A percentile compares a stretch with the other conserved stretches of the same genome.
Conservation (phyloP, 1,140 invertebrate genomes). For the Idris sp. region DNA sequence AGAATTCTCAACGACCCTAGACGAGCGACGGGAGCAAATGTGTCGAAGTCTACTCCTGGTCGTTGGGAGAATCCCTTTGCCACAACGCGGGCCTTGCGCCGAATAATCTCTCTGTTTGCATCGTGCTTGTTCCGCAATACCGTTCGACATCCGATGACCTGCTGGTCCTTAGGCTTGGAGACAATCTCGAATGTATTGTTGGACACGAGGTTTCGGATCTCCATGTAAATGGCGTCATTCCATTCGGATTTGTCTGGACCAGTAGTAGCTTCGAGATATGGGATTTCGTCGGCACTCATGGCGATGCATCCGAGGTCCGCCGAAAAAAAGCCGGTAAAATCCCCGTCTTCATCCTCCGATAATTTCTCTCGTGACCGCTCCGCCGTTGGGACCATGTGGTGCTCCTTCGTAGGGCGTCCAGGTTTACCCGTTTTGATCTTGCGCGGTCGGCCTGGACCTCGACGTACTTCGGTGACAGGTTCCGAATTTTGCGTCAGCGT, state of each 20-base stretch:
- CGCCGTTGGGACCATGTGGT: neutral
- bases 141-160: slow-evolving; percentile 12
- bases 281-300: slow-evolving; percentile 4
- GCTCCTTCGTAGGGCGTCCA: slow-evolving; percentile 6
- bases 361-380: neutral
- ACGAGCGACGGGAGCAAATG: slow-evolving; percentile 3
- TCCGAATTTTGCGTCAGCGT: too few relatives aligned
- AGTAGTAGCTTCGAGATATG: neutral
- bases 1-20: neutral
- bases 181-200: slow-evolving; percentile 16
- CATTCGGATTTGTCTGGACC: slow-evolving; percentile 16
- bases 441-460: slow-evolving; percentile 7
- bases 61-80: slow-evolving; percentile 34
- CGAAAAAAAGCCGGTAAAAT: neutral
- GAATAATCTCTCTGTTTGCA: neutral
- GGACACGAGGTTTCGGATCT: slow-evolving; percentile 10
- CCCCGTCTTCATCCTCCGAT: neutral
- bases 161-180: neutral
- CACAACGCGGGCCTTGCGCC: too few relatives aligned
- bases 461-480: neutral
- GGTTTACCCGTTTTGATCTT: slow-evolving; percentile 1
- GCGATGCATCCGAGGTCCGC: neutral
- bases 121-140: slow-evolving; percentile 31
- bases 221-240: slow-evolving; percentile 6
- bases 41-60: neutral